Percentiles rank a stretch among this genome's conserved stretches.
These are phyloP conservation scores for Sternotherus odoratus DNA, from an alignment of 2,797 vertebrate genomes.

Conservation along the genomic window DNA sequence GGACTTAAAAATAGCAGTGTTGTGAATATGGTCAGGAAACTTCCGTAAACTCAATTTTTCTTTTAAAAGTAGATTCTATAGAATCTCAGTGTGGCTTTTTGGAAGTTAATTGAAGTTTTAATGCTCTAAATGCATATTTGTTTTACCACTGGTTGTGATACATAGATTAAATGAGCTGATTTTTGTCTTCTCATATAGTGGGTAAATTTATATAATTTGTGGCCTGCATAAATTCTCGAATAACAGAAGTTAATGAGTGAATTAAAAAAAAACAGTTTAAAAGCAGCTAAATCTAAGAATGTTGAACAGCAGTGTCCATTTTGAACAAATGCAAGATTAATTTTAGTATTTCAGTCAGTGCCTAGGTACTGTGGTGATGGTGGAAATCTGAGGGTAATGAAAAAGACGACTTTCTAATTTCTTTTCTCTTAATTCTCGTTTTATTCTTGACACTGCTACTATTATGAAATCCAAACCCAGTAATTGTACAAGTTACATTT, in stretches of 20 bases:
- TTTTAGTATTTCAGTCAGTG: not conserved
- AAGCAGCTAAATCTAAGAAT: not conserved
- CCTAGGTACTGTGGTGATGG: not conserved
- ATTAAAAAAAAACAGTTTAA: not conserved
- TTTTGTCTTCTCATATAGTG: not conserved
- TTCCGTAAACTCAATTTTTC: not conserved
- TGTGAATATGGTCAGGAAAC: not conserved
- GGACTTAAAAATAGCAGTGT: not conserved
- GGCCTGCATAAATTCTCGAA: not conserved
- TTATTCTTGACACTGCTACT: not conserved
- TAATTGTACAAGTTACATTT: accelerated
- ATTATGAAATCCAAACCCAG: not conserved
- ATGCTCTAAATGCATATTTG: not conserved
- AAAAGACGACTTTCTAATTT: not conserved
- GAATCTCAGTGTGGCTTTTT: not conserved
- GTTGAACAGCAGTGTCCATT: not conserved
- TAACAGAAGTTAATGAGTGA: not conserved
- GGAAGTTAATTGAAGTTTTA: not conserved
- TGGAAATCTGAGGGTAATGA: not conserved
- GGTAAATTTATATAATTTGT: not conserved
- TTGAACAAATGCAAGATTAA: not conserved
- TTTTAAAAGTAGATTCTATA: not conserved
- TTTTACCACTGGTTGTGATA: not conserved
- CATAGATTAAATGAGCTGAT: not conserved
- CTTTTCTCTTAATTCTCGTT: not conserved